Conservation (phyloP, 2,113 vertebrate genomes). For the Diadophis punctatus region DNA sequence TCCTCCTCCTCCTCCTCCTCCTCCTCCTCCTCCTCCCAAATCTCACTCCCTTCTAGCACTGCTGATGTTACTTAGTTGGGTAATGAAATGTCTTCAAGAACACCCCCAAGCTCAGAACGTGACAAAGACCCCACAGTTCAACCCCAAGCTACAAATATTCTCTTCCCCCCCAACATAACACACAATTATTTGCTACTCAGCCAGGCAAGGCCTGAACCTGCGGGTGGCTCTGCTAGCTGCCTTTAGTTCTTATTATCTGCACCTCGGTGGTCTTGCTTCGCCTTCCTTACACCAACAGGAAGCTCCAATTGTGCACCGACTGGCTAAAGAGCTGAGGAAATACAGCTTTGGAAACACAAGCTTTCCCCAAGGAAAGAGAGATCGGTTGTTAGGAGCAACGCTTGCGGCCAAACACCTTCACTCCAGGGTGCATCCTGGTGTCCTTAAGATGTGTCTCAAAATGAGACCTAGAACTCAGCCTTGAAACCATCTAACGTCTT, state of each 20-base stretch:
- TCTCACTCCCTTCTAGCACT: background rate
- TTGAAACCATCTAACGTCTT: background rate
- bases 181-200: background rate
- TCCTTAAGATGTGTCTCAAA: background rate
- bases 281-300: background rate
- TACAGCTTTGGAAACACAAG: background rate
- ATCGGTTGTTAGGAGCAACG: background rate
- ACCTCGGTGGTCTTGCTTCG: background rate
- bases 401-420: background rate
- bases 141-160: background rate
- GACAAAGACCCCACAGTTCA: background rate
- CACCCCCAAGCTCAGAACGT: background rate
- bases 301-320: background rate
- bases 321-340: background rate
- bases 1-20: background rate
- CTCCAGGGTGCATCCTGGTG: background rate
- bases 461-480: background rate
- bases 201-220: background rate
- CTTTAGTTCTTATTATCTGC: background rate
- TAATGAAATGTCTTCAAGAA: background rate
- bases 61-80: background rate
- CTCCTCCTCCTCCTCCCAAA: background rate
- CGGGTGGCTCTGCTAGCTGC: background rate
- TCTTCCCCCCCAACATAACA: background rate
- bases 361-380: background rate